Conservation (phyloP, 2,888 invertebrate genomes). For the Xestia sexstrigata region DNA sequence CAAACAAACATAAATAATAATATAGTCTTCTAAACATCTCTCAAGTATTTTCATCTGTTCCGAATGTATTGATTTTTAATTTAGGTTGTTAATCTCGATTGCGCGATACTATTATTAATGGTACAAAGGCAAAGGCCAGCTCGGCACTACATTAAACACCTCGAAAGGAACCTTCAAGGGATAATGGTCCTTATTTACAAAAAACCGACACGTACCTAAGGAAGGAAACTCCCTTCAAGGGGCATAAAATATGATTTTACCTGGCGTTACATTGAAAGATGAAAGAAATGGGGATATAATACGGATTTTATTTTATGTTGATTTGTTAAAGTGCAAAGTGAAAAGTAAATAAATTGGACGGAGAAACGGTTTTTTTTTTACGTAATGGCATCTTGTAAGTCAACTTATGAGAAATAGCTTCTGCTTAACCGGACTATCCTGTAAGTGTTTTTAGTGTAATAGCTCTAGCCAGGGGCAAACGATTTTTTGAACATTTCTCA, state of each 20-base stretch:
- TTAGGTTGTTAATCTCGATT: conserved; percentile 81
- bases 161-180: conserved; percentile 76
- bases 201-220: conserved; percentile 73
- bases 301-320: conserved; percentile 31
- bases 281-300: conserved; percentile 42
- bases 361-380: background rate
- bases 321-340: conserved; percentile 27
- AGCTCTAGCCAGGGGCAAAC: too few species aligned
- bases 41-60: conserved; percentile 28
- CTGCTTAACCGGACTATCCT: too few species aligned
- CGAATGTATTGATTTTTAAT: conserved; percentile 82
- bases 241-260: conserved; percentile 58
- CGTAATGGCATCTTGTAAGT: too few species aligned
- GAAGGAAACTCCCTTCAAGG: conserved; percentile 64
- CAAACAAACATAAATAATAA: background rate
- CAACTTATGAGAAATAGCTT: too few species aligned
- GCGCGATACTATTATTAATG: conserved; percentile 85
- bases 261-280: conserved; percentile 57
- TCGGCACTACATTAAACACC: conserved; percentile 81
- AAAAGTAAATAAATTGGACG: background rate
- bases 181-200: conserved; percentile 81
- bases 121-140: conserved; percentile 78
- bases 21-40: conserved; percentile 6
- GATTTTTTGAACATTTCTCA: too few species aligned
- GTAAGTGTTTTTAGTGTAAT: too few species aligned